Percentiles rank a stretch among this genome's conserved stretches.
Conservation (phyloP, 2,797 vertebrate genomes). For the Urosaurus nigricauda region DNA sequence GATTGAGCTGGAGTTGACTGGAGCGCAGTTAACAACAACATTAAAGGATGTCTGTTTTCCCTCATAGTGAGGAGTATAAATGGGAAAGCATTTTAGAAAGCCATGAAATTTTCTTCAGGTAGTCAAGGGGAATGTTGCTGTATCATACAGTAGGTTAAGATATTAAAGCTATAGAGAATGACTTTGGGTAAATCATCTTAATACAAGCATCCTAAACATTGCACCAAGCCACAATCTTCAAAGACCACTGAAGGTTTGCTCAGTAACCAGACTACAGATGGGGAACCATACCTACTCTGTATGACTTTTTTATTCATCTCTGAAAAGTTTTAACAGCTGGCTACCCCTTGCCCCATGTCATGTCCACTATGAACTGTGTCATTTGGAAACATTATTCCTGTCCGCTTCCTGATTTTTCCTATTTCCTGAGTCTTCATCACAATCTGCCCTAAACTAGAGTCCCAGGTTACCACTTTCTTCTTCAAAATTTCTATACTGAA, state of each 20-base stretch:
- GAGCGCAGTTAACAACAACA: no score
- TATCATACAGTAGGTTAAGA: background rate
- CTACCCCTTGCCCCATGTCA: background rate
- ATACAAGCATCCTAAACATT: no score
- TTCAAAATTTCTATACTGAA: background rate
- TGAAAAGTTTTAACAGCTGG: background rate
- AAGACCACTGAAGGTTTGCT: background rate
- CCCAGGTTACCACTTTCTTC: background rate
- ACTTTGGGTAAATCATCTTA: no score
- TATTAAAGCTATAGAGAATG: no score
- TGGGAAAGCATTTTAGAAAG: background rate
- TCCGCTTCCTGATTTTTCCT: background rate
- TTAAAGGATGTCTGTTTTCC: conserved; percentile 10
- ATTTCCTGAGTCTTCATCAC: background rate
- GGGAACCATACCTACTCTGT: background rate
- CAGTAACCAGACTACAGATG: background rate
- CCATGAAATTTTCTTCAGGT: background rate
- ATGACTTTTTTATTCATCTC: background rate
- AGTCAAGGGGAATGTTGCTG: background rate
- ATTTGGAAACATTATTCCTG: background rate
- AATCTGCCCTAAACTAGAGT: background rate
- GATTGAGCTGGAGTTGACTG: no score
- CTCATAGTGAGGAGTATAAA: conserved; percentile 8
- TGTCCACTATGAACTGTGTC: background rate
- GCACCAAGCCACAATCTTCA: background rate